phyloP scores from a whole-genome alignment of 2,113 vertebrate genomes.

The Pseudopipra pipra region DNA sequence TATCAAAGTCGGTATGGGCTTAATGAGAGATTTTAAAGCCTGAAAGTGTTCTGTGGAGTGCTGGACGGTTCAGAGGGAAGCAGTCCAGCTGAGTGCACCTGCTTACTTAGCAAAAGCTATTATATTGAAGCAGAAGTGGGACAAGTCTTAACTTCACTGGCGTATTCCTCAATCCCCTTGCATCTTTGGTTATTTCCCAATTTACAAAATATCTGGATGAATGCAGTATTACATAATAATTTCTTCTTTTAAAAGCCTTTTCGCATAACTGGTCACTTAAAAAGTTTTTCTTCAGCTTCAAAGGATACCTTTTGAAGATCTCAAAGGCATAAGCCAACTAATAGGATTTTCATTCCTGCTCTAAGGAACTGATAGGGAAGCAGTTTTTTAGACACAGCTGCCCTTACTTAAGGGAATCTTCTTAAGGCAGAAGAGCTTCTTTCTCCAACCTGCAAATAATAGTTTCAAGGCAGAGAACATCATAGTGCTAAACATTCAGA shows the following conservation, averaged over 20 bases:
- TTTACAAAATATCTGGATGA: not conserved
- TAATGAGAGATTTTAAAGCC: not conserved
- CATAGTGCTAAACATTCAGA: not conserved
- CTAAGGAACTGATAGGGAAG: not conserved
- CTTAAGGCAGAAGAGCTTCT: not conserved
- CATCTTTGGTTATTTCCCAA: not conserved
- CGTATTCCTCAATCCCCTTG: not conserved
- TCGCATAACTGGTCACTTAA: not conserved
- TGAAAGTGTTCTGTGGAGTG: not conserved
- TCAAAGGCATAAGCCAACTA: not conserved
- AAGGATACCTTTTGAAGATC: slow-evolving; percentile 13
- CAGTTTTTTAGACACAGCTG: not conserved
- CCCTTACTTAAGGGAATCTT: not conserved
- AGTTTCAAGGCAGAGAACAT: not conserved
- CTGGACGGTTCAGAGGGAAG: not conserved
- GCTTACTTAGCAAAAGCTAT: not conserved
- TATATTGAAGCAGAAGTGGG: not conserved
- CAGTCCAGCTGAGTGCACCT: not conserved
- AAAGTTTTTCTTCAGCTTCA: not conserved
- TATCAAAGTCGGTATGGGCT: not conserved
- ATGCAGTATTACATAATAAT: not conserved
- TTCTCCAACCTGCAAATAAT: not conserved
- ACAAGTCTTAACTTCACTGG: not conserved
- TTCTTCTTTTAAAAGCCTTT: not conserved
- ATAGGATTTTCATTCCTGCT: not conserved